Evolutionary conservation across 35 echinoderm and acorn worm genomes (phyloP), one percentile per base, ranked within the genome.

Genomic region (Lytechinus variegatus): DNA sequence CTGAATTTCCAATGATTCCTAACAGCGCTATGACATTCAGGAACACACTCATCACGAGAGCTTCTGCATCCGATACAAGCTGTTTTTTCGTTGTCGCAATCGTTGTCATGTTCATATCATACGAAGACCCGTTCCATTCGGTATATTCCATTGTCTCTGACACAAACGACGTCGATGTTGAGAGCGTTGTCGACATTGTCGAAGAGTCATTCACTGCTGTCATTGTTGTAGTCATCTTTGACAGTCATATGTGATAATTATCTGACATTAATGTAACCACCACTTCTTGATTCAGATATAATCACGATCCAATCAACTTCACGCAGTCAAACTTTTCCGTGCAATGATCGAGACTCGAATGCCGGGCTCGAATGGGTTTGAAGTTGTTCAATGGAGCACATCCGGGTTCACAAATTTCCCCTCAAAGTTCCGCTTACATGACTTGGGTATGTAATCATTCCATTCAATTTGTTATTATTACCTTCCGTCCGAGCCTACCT

Each of bases 1-100:
- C 13, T 9, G 94, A 95, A 89, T 98, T 98, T 28, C 97, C 97
- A 3, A 97, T 27, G 19, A 98, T 95, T 27, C 95, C 95, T 8
- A 98, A 79, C 1, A 97, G 3, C 9, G 92, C 92, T 27, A 93
- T 93, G 24, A 93, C n/a, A 57, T 93, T 93, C 27, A 93, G n/a
- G 55, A 93, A 93, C 12, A 93, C 24, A n/a, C 53, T 57, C 92
- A 93, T 57, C 11, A 93, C n/a, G 11, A 93, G 52, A 9, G 92
- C 92, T 54, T 54, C 92, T 93, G 92, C 57, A 54, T 93, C 92
- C 52, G 92, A 93, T 19, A 93, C 92, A 5, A 93, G 52, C 28
- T 52, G 10, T 28, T 90, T 16, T 10, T 90, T 90, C 16, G 88
- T 90, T 24, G 8, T 79, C 8, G 16, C n/a, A 16, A 79, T 79